These are phyloP conservation scores for Babylonia areolata DNA, from an alignment of 1,140 invertebrate species.

Conservation along the genomic window DNA sequence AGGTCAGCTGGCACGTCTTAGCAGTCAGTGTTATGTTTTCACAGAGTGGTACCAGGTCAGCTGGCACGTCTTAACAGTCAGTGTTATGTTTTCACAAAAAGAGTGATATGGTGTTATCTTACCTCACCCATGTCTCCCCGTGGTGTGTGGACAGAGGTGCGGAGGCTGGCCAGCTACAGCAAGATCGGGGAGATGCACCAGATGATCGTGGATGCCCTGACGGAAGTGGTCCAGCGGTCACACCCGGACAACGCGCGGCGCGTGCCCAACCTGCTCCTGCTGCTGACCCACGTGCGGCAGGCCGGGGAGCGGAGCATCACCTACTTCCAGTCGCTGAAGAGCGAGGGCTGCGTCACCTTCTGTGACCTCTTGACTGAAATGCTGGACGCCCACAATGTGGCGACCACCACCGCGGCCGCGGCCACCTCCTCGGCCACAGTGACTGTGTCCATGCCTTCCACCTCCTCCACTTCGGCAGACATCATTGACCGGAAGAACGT, in stretches of 20 bases:
- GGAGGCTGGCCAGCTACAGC: constrained; percentile 60
- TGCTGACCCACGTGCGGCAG: constrained; percentile 71
- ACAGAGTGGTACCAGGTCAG: no score
- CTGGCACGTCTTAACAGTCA: no score
- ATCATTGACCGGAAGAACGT: constrained; percentile 20
- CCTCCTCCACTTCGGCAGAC: background rate
- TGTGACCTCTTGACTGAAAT: constrained; percentile 71
- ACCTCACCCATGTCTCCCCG: no score
- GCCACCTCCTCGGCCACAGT: constrained; percentile 36
- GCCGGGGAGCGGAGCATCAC: constrained; percentile 65
- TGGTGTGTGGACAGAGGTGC: constrained; percentile 70
- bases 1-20: no score
- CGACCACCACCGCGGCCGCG: constrained; percentile 38
- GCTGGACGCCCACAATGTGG: constrained; percentile 68
- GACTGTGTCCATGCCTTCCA: constrained; percentile 15
- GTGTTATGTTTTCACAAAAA: no score
- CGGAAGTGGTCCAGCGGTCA: constrained; percentile 65
- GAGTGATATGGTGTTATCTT: no score
- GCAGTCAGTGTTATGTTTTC: no score
- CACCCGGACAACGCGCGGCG: constrained; percentile 67
- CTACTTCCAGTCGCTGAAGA: constrained; percentile 68
- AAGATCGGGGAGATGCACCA: constrained; percentile 66
- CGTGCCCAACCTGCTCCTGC: constrained; percentile 64
- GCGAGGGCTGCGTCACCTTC: constrained; percentile 67
- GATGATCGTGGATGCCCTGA: constrained; percentile 65